phyloP scores from a whole-genome alignment of 2,113 vertebrate genomes.

The Pluvialis apricaria region DNA sequence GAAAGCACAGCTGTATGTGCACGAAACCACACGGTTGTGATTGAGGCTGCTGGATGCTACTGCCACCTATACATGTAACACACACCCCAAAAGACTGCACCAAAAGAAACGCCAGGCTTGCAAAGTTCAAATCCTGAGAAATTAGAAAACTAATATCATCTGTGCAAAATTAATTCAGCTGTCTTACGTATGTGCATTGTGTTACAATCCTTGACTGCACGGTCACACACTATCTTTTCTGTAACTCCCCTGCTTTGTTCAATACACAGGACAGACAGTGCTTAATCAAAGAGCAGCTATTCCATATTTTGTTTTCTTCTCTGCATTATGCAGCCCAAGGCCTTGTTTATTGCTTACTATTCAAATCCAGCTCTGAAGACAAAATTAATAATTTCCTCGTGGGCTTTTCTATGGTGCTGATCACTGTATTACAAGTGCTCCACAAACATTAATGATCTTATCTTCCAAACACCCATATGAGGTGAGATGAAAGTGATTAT shows the following conservation, averaged over 20 bases:
- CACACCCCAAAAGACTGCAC: neutral
- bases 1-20: neutral
- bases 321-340: conserved; percentile 5
- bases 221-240: neutral
- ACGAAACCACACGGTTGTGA: neutral
- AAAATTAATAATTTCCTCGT: conserved; percentile 65
- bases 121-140: neutral
- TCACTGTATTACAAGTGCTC: conserved; percentile 38
- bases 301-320: conserved; percentile 26
- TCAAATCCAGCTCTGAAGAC: conserved; percentile 43
- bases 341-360: conserved; percentile 57
- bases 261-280: neutral
- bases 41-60: neutral
- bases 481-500: conserved; percentile 30
- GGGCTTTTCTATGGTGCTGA: conserved; percentile 47
- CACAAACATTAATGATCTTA: conserved; percentile 41
- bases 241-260: neutral
- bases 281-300: conserved; percentile 30
- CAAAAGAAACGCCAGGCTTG: neutral
- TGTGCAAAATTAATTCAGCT: neutral
- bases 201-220: neutral
- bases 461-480: conserved; percentile 32
- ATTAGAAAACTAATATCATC: neutral
- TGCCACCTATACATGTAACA: neutral
- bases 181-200: neutral